Conservation (phyloP, 1,140 invertebrate genomes). For the Drosophila sturtevanti region DNA sequence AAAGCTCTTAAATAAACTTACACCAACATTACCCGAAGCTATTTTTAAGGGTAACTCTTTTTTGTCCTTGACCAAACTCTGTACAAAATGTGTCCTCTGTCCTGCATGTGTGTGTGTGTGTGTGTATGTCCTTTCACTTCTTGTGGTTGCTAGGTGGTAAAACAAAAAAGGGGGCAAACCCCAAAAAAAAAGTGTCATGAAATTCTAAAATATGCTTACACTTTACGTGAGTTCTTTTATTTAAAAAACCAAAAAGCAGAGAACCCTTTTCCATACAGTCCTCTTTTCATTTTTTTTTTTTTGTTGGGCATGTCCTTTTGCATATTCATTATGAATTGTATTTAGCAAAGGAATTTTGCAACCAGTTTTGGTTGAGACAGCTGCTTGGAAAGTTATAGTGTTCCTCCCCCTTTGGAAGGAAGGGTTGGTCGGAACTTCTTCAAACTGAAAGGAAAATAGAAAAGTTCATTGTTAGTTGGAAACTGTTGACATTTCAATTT, state of each 20-base stretch:
- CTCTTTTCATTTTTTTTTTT: constrained; percentile 31
- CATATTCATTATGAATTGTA: constrained; percentile 45
- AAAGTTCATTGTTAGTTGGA: constrained; percentile 4
- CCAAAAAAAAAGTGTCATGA: constrained; percentile 48
- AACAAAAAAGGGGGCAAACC: background rate
- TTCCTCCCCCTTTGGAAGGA: no score
- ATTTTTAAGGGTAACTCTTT: constrained; percentile 41
- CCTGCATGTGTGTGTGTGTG: constrained; percentile 22
- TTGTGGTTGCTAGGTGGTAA: constrained; percentile 29
- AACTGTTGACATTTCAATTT: constrained; percentile 8
- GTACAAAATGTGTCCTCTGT: constrained; percentile 34
- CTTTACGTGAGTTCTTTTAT: constrained; percentile 47
- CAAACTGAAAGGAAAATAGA: background rate
- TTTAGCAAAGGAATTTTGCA: background rate
- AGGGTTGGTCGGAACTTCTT: background rate
- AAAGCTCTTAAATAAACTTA: constrained; percentile 69
- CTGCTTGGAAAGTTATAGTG: constrained; percentile 1
- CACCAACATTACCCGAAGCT: constrained; percentile 48
- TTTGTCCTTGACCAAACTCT: background rate
- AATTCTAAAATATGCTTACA: constrained; percentile 60
- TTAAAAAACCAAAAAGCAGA: background rate
- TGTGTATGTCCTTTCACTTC: constrained; percentile 27
- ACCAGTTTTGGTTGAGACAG: background rate
- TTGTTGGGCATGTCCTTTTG: constrained; percentile 38
- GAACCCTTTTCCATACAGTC: constrained; percentile 1